Evolutionary conservation across 2,888 invertebrate genomes (phyloP), one percentile per base, ranked within the genome.

Genomic region (Drosophila acutilabella): DNA sequence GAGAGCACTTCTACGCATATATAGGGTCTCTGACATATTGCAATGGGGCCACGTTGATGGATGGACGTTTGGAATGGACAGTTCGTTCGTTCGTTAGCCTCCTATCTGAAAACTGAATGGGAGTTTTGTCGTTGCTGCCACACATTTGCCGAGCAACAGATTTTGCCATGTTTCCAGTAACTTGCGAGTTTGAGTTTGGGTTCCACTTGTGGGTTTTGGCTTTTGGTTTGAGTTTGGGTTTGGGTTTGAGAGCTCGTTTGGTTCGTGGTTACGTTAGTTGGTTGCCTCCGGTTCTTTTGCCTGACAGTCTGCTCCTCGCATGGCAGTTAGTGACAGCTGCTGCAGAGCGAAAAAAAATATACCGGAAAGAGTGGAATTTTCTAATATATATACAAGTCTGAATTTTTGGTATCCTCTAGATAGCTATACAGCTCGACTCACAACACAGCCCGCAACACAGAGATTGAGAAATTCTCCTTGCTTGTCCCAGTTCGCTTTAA

Each of bases 241-340:
- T 47, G 42, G 26, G 42, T 59, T 64, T 7, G 44, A 38, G 44
- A 45, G 44, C 54, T 45, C 60, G 41, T 45, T 13, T 13, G 57
- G 44, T 57, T 58, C 33, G 64, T 23, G 64, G 62, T 60, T 67
- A 48, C n/a, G 53, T 45, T 74, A 60, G 70, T 60, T 70, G 69
- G 60, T 65, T 59, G 47, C 61, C 47, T 56, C 38, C 60, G 50
- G 11, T 64, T 48, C 59, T 20, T 56, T 44, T 58, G 58, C 70
- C 45, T 18, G 23, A 8, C 44, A 40, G 33, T 7, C 51, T 59
- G 58, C 42, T 64, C 50, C 72, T 62, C 54, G 70, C 64, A 57
- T 71, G 85, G 78, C 83, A 84, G 87, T 87, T 87, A 84, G 85
- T 84, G 83, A 84, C 83, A 84, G 87, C 87, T 84, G 81, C 84